Conservation (phyloP, 2,888 invertebrate species). For the Leucozona laternaria region DNA sequence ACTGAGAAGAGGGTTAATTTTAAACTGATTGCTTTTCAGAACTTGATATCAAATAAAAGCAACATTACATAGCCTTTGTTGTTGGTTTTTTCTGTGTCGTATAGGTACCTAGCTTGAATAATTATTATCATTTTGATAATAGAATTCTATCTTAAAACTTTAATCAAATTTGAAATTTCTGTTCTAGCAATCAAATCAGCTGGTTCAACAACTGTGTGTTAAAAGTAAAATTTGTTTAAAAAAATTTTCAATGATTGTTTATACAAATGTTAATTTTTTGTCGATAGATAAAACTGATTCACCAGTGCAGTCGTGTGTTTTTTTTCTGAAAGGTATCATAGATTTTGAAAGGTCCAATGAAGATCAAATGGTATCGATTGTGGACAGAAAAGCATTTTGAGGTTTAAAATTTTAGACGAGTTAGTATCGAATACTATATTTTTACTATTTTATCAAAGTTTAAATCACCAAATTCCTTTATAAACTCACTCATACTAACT, state of each 20-base stretch:
- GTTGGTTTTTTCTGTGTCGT: background rate
- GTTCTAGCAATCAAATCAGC: background rate
- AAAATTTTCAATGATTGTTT: background rate
- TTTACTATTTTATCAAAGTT: too few species aligned
- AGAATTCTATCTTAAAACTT: background rate
- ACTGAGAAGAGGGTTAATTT: slow-evolving; percentile 12
- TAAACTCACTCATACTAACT: too few species aligned
- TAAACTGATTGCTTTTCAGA: slow-evolving; percentile 34
- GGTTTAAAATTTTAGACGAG: too few species aligned
- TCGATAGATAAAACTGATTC: background rate
- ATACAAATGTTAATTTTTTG: background rate
- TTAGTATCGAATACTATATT: too few species aligned
- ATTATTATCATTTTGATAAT: slow-evolving; percentile 1
- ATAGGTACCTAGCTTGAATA: background rate
- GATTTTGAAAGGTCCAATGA: background rate
- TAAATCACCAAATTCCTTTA: too few species aligned
- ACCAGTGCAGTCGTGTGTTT: background rate
- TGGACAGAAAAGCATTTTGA: too few species aligned
- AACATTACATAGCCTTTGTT: background rate
- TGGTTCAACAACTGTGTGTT: background rate
- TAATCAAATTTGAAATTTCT: background rate
- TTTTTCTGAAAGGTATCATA: too few species aligned
- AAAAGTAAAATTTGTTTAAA: background rate
- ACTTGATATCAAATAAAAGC: background rate
- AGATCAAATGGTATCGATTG: too few species aligned